Conservation (phyloP, 1,140 invertebrate species). For the Campoletis sonorensis region DNA sequence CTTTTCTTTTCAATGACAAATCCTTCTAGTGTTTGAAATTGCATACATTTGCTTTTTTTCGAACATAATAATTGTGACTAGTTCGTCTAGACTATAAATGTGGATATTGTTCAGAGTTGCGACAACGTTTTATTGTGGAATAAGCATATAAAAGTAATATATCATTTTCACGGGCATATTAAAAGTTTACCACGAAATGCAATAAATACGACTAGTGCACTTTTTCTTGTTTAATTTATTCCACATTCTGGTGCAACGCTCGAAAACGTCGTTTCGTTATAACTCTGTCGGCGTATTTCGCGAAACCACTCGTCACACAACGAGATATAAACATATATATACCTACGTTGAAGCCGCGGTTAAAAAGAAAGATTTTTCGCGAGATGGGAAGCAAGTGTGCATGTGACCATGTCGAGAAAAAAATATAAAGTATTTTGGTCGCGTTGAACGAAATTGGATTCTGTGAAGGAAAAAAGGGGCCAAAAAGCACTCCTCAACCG, state of each 20-base stretch:
- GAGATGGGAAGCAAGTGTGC: neutral
- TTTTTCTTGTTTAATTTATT: neutral
- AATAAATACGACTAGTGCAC: neutral
- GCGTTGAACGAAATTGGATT: neutral
- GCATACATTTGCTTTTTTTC: no score
- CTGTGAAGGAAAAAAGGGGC: neutral
- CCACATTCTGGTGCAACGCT: neutral
- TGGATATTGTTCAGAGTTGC: neutral
- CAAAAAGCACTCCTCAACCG: neutral
- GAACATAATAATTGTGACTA: no score
- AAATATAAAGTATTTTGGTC: neutral
- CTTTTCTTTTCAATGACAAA: no score
- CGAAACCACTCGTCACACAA: neutral
- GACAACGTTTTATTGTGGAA: neutral
- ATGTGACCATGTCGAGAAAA: neutral
- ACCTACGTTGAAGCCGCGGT: neutral
- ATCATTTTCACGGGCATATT: constrained; percentile 19
- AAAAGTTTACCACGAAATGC: constrained; percentile 22
- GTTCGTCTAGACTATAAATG: no score
- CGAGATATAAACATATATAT: neutral
- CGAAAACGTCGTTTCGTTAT: constrained; percentile 16
- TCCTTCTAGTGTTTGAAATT: no score
- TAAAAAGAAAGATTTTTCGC: constrained; percentile 8
- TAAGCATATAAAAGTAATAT: neutral
- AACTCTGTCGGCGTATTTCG: constrained; percentile 22